Evolutionary conservation across 2,888 invertebrate species (phyloP), one percentile per base, ranked within the genome.

Genomic region (Allygus modestus): DNA sequence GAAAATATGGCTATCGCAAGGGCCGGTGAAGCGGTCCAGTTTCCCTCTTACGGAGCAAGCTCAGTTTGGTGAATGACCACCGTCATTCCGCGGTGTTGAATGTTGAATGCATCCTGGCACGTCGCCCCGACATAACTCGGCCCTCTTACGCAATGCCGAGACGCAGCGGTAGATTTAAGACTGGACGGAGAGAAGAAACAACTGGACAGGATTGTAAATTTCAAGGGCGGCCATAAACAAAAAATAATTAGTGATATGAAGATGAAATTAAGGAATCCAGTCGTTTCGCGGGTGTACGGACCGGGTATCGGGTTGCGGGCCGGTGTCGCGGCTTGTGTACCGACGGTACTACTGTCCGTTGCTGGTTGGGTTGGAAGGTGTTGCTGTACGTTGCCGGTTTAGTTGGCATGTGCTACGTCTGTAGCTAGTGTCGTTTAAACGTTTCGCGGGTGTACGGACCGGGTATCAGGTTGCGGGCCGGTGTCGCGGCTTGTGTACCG

Each of bases 231-330:
- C 58, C 33, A 79, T 79, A 79, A 79, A 79, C 58, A 79, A 79
- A 79, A 79, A 58, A 79, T 79, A 79, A 79, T 79, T 79, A 79
- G 79, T 79, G 79, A 79, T 79, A 79, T 79, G 79, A 79, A 37
- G 37, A 37, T 26, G 79, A 79, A 79, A 79, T 79, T 58, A 58
- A 33, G 79, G 79, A 79, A 79, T 58, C 58, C 79, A 79, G 79
- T 37, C 28, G 79, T 79, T 79, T 79, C 33, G 33, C 31, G 33
- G 31, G 79, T 54, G 28, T 51, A 31, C 51, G 58, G 37, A 9
- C 79, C 51, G 58, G 58, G 79, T 54, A 79, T 79, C 79, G 33
- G 79, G 58, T 79, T 54, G 54, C 79, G 51, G 12, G 11, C 58
- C 51, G 77, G 71, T 37, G 37, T 41, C 37, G 71, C 41, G 31